Percentiles rank a stretch among this genome's conserved stretches.
Conservation (phyloP, 2,888 invertebrate species). For the Nomada lathburiana region DNA sequence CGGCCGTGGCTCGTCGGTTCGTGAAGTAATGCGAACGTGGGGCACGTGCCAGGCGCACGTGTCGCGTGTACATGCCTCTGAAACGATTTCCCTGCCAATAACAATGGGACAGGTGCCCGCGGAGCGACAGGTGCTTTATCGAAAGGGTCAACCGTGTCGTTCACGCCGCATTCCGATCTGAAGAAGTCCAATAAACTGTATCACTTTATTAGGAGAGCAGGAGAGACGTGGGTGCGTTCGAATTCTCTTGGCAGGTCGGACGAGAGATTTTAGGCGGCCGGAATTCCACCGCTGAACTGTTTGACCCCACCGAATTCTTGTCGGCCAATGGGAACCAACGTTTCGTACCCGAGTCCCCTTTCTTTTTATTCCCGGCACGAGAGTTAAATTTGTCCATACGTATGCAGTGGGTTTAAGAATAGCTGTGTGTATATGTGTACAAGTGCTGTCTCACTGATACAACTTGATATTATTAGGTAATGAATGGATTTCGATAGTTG, state of each 20-base stretch:
- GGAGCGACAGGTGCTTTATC: not conserved
- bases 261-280: constrained; percentile 51
- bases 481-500: no score
- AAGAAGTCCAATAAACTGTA: constrained; percentile 84
- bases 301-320: not conserved
- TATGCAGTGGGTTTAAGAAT: no score
- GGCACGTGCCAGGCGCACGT: constrained; percentile 34
- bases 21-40: not conserved
- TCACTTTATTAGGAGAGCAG: constrained; percentile 81
- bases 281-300: not conserved
- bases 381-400: not conserved
- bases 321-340: not conserved
- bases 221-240: constrained; percentile 60
- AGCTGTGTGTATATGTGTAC: no score
- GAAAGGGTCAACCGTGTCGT: constrained; percentile 70
- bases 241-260: not conserved
- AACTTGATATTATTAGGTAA: no score
- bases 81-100: constrained; percentile 6
- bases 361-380: not conserved
- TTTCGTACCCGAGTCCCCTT: not conserved
- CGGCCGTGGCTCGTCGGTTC: not conserved
- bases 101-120: not conserved
- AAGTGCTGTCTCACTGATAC: no score
- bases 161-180: constrained; percentile 79
- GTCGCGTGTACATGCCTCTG: not conserved